A percentile compares a stretch with the other conserved stretches of the same genome.
These are phyloP conservation scores for Pissodes strobi DNA, from an alignment of 1,140 invertebrate species.

Conservation along the genomic window DNA sequence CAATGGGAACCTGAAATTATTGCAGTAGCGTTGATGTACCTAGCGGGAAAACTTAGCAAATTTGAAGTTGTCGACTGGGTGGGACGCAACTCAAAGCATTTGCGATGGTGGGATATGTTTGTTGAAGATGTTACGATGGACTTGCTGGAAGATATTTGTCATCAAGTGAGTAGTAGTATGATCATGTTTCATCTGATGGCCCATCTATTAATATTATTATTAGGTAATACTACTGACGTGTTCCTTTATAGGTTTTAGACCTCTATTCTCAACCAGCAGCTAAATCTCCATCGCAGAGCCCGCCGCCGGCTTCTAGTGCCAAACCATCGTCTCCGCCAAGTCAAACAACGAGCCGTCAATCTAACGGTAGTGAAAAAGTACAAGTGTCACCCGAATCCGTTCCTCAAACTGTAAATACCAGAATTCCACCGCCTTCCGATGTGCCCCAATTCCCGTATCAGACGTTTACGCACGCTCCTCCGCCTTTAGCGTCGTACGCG, in stretches of 20 bases:
- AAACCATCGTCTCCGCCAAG: slow-evolving; percentile 3
- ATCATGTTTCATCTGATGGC: too few species aligned
- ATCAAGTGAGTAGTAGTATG: slow-evolving; percentile 79
- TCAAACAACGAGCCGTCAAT: background rate
- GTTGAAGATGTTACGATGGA: slow-evolving; percentile 95
- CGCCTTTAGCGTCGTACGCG: slow-evolving; percentile 28
- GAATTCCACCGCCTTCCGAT: slow-evolving; percentile 56
- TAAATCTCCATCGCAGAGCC: slow-evolving; percentile 58
- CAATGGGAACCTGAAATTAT: slow-evolving; percentile 99
- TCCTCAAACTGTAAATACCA: slow-evolving; percentile 49
- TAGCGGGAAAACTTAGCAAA: slow-evolving; percentile 94
- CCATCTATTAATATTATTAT: too few species aligned
- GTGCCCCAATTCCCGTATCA: slow-evolving; percentile 51
- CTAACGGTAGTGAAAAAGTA: slow-evolving; percentile 42
- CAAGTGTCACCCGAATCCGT: slow-evolving; percentile 24
- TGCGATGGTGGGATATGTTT: slow-evolving; percentile 98
- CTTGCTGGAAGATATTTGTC: slow-evolving; percentile 95
- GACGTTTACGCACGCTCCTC: slow-evolving; percentile 56
- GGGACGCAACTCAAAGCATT: slow-evolving; percentile 78
- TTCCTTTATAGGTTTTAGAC: slow-evolving; percentile 78
- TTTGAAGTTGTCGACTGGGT: slow-evolving; percentile 95
- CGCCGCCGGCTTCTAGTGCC: slow-evolving; percentile 37
- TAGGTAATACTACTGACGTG: too few species aligned
- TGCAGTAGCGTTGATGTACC: slow-evolving; percentile 95
- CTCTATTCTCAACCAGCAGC: slow-evolving; percentile 69